phyloP scores from a whole-genome alignment of 2,888 invertebrate species.

The Diloba caeruleocephala region DNA sequence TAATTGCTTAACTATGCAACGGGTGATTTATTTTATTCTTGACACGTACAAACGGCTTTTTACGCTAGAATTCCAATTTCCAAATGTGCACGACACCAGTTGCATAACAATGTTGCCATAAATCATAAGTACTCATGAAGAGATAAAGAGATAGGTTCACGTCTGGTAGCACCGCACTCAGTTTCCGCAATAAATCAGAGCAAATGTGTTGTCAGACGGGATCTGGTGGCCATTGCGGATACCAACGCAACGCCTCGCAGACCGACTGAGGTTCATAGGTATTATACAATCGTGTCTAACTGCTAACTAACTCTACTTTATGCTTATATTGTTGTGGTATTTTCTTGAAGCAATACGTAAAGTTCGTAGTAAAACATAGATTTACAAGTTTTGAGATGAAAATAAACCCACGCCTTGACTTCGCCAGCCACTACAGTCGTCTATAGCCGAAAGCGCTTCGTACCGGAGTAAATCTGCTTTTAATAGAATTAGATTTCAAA shows the following conservation, averaged over 20 bases:
- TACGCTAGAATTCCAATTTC: too few relatives aligned
- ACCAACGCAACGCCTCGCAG: conserved; percentile 6
- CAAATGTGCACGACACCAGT: conserved; percentile 1
- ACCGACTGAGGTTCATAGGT: background rate
- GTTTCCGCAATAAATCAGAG: conserved; percentile 63
- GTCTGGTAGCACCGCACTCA: conserved; percentile 34
- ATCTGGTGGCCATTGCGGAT: conserved; percentile 26
- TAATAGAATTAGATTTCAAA: too few relatives aligned
- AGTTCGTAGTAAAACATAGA: too few relatives aligned
- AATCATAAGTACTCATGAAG: conserved; percentile 30
- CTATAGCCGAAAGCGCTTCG: too few relatives aligned
- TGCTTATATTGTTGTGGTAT: conserved; percentile 29
- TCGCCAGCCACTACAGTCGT: too few relatives aligned
- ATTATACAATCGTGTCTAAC: conserved; percentile 22
- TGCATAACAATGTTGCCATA: conserved; percentile 13
- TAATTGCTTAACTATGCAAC: background rate
- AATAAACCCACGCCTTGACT: too few relatives aligned
- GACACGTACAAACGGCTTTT: background rate
- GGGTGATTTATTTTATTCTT: too few relatives aligned
- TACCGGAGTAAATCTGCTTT: too few relatives aligned
- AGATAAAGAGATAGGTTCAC: conserved; percentile 53
- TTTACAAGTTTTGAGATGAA: too few relatives aligned
- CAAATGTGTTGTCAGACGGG: conserved; percentile 46
- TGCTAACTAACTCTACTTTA: conserved; percentile 21
- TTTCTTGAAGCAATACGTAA: conserved; percentile 4